Conservation (phyloP, 1,140 invertebrate genomes). For the Microplitis demolitor region DNA sequence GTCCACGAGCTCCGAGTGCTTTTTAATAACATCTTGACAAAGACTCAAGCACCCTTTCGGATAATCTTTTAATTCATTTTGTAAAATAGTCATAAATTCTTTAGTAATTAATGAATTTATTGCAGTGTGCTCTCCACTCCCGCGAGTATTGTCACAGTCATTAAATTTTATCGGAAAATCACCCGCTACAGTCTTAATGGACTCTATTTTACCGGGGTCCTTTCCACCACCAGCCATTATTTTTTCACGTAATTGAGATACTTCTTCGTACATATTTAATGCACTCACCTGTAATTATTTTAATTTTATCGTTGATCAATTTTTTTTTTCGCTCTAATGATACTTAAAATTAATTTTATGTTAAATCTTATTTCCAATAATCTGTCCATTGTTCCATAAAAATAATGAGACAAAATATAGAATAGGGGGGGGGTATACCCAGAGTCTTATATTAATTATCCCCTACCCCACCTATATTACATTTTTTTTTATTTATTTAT, state of each 20-base stretch:
- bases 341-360: no score
- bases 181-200: constrained; percentile 15
- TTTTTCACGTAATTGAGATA: constrained; percentile 43
- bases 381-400: no score
- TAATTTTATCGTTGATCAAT: background rate
- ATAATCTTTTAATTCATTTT: constrained; percentile 29
- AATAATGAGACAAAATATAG: no score
- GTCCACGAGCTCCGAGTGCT: constrained; percentile 30
- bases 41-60: constrained; percentile 24
- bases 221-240: constrained; percentile 39
- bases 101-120: constrained; percentile 22
- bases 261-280: constrained; percentile 35
- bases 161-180: background rate
- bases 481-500: no score
- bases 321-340: no score
- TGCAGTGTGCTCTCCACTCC: constrained; percentile 5
- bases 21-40: constrained; percentile 31
- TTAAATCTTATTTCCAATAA: no score
- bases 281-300: constrained; percentile 25
- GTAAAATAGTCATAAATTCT: constrained; percentile 28
- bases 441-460: no score
- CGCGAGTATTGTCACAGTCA: background rate
- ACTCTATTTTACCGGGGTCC: constrained; percentile 45
- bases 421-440: no score
- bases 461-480: no score